Percentiles rank a stretch among this genome's conserved stretches.
phyloP scores from a whole-genome alignment of 2,113 vertebrate species.

The Pygoscelis antarcticus region DNA sequence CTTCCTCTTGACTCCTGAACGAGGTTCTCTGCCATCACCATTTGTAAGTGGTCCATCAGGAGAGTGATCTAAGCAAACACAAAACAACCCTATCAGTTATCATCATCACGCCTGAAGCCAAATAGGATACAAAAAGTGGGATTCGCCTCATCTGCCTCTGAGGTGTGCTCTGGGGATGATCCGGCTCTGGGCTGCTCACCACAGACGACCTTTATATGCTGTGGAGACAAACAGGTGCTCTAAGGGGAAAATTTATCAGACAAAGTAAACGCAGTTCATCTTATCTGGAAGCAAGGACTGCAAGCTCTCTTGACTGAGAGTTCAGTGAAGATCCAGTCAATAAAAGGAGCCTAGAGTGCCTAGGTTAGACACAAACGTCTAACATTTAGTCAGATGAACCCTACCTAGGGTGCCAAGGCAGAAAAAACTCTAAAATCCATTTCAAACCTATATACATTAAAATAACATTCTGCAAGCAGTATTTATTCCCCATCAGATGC shows the following conservation, averaged over 20 bases:
- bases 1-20: conserved; percentile 73
- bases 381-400: not conserved
- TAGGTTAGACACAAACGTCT: not conserved
- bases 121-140: not conserved
- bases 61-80: conserved; percentile 70
- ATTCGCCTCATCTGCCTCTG: not conserved
- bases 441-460: not conserved
- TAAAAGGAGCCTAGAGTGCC: not conserved
- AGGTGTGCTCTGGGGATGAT: not conserved
- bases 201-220: not conserved
- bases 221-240: not conserved
- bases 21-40: conserved; percentile 76
- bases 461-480: not conserved
- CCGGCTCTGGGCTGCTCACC: not conserved
- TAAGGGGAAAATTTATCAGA: not conserved
- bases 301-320: not conserved
- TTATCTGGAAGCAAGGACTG: not conserved
- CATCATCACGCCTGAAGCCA: not conserved
- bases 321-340: not conserved
- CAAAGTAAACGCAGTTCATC: not conserved
- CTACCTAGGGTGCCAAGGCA: not conserved
- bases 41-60: conserved; percentile 80
- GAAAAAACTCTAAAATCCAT: not conserved
- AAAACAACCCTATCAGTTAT: not conserved
- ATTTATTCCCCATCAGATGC: not conserved